phyloP scores from a whole-genome alignment of 2,797 vertebrate genomes.

The Parotocinclus haroldoi region DNA sequence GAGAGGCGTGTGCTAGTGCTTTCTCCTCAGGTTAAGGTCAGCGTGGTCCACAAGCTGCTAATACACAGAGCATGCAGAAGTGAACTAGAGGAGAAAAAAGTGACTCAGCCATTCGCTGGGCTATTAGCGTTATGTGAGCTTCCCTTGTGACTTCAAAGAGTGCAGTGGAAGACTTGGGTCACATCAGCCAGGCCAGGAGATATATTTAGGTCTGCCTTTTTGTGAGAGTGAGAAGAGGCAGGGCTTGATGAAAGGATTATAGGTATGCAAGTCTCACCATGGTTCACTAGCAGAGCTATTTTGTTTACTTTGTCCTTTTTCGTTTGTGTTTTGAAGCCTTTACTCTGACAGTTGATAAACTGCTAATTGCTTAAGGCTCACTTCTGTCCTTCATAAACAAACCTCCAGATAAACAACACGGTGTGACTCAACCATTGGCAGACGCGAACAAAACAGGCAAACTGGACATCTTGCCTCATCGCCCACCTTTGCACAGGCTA shows the following conservation, averaged over 20 bases:
- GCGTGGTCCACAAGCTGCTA: slow-evolving; percentile 31
- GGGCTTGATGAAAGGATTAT: slow-evolving; percentile 32
- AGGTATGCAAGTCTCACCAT: slow-evolving; percentile 7
- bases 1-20: slow-evolving; percentile 23
- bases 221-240: slow-evolving; percentile 14
- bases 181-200: slow-evolving; percentile 42
- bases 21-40: slow-evolving; percentile 48
- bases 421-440: slow-evolving; percentile 13
- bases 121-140: slow-evolving; percentile 54
- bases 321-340: slow-evolving; percentile 1
- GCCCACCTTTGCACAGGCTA: slow-evolving; percentile 8
- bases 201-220: slow-evolving; percentile 41
- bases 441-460: slow-evolving; percentile 8
- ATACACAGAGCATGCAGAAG: slow-evolving; percentile 23
- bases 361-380: slow-evolving; percentile 7
- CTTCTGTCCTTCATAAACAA: slow-evolving; percentile 13
- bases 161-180: slow-evolving; percentile 44
- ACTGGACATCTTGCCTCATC: slow-evolving; percentile 18
- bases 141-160: slow-evolving; percentile 55
- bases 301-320: neutral
- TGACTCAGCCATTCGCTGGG: slow-evolving; percentile 51
- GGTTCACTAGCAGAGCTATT: slow-evolving; percentile 4
- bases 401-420: slow-evolving; percentile 16
- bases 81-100: slow-evolving; percentile 27
- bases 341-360: slow-evolving; percentile 1